These are phyloP conservation scores for Antigone vipio DNA, from an alignment of 2,113 vertebrate genomes.

Conservation along the genomic window DNA sequence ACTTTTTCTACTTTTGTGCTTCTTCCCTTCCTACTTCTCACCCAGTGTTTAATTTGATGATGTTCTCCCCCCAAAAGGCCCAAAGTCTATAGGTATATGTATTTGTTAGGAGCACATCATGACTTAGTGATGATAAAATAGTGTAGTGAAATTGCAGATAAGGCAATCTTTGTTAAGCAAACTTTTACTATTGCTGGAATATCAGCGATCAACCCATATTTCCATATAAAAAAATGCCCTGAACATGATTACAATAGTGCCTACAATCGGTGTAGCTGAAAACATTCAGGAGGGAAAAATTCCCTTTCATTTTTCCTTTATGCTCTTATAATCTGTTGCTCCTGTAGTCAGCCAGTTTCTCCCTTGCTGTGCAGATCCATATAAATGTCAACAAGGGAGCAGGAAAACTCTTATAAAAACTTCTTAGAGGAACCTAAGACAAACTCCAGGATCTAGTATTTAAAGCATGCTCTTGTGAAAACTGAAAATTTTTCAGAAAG, in stretches of 20 bases:
- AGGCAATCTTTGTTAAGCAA: neutral
- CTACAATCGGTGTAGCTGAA: neutral
- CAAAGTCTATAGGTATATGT: neutral
- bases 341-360: neutral
- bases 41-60: neutral
- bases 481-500: neutral
- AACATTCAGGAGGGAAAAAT: neutral
- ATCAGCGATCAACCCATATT: neutral
- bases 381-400: neutral
- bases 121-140: neutral
- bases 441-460: neutral
- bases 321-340: neutral
- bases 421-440: neutral
- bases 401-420: neutral
- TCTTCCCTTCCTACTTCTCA: neutral
- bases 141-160: neutral
- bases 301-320: neutral
- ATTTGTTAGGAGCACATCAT: neutral
- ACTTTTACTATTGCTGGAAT: neutral
- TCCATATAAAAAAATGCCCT: neutral
- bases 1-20: neutral
- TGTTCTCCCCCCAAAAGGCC: neutral
- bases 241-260: neutral
- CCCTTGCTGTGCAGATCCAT: neutral
- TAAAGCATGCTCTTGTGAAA: neutral